phyloP scores from a whole-genome alignment of 2,888 invertebrate species.

The Leptopterna dolabrata region DNA sequence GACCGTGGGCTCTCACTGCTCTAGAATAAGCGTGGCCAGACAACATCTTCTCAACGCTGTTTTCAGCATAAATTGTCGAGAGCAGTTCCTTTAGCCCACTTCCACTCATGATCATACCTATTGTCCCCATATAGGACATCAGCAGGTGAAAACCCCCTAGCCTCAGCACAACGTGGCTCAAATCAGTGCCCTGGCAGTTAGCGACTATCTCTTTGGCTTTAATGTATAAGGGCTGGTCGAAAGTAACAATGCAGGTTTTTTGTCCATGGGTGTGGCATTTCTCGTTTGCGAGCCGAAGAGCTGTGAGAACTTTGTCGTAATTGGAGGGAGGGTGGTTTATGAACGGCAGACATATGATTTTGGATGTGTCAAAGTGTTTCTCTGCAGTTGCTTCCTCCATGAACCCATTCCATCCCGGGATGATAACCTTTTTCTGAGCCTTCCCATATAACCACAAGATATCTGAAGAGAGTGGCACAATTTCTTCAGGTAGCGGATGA shows the following conservation, averaged over 20 bases:
- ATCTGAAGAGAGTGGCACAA: too few relatives aligned
- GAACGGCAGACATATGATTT: slow-evolving; percentile 65
- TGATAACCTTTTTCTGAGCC: too few relatives aligned
- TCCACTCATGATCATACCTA: slow-evolving; percentile 59
- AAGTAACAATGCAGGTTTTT: too few relatives aligned
- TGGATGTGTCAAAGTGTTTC: slow-evolving; percentile 58
- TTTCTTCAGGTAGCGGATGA: too few relatives aligned
- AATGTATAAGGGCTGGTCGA: slow-evolving; percentile 19
- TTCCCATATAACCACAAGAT: too few relatives aligned
- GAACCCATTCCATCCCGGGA: too few relatives aligned
- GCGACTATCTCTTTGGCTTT: slow-evolving; percentile 1
- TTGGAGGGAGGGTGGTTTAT: slow-evolving; percentile 62
- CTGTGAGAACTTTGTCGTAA: slow-evolving; percentile 8
- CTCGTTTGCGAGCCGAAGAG: neutral
- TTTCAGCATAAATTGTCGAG: slow-evolving; percentile 63
- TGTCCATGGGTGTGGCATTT: too few relatives aligned
- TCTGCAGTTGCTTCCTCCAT: too few relatives aligned
- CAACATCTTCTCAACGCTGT: slow-evolving; percentile 64
- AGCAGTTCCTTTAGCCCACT: slow-evolving; percentile 66
- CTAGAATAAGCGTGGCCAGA: slow-evolving; percentile 64
- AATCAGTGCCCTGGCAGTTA: neutral
- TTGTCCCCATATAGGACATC: neutral
- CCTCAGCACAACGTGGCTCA: neutral
- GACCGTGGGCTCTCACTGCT: slow-evolving; percentile 64
- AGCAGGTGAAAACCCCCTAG: slow-evolving; percentile 19